Percentiles rank a stretch among this genome's conserved stretches.
These are phyloP conservation scores for Trematocara variabile DNA, from an alignment of 2,113 vertebrate genomes.

Conservation along the genomic window DNA sequence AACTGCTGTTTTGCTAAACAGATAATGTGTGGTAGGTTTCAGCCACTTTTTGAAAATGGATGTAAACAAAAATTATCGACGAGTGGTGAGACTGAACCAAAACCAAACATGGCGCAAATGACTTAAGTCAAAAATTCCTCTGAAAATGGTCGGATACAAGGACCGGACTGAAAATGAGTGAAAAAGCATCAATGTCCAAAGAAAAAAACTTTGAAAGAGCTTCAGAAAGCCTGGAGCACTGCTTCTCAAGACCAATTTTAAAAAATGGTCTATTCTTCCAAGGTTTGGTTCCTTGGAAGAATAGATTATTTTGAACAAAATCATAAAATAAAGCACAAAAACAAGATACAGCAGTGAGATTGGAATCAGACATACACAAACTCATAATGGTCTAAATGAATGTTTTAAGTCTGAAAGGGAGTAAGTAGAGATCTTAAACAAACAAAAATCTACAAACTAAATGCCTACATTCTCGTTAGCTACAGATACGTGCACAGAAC, in stretches of 20 bases:
- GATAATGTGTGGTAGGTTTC: neutral
- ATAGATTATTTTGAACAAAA: neutral
- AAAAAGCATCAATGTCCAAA: neutral
- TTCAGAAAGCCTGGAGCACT: neutral
- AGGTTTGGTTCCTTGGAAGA: neutral
- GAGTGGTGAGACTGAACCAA: neutral
- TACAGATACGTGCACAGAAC: neutral
- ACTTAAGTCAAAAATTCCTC: neutral
- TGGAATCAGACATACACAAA: neutral
- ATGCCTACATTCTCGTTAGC: neutral
- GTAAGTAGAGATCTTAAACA: neutral
- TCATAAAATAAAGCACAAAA: neutral
- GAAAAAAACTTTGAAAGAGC: neutral
- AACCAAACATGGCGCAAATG: neutral
- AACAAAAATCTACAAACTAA: neutral
- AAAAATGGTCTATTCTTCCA: neutral
- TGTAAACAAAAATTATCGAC: neutral
- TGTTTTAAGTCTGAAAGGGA: neutral
- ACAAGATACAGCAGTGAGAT: neutral
- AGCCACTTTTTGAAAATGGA: neutral
- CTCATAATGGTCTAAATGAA: neutral
- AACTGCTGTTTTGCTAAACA: neutral
- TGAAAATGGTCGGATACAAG: neutral
- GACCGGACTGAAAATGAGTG: rapidly evolving
- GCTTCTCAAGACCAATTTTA: neutral